Evolutionary conservation across 2,888 invertebrate genomes (phyloP), one percentile per base, ranked within the genome.

Genomic region (Syrista parreyssii): DNA sequence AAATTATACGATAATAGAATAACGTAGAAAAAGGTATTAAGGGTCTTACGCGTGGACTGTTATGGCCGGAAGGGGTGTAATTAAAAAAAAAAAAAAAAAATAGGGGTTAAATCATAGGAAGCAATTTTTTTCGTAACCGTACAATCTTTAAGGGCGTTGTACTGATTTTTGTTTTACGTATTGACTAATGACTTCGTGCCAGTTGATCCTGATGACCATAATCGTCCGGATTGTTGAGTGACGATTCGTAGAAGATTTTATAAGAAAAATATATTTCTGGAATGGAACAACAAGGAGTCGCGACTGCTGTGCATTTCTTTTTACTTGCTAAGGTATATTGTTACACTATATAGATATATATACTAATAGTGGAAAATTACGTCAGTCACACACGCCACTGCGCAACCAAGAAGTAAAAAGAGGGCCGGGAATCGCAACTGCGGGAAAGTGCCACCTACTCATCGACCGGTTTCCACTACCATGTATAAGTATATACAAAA

Each of bases 401-500:
- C 71, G 71, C 71, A 33, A 71, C 71, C 12, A 23, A 71, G 71
- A 31, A 31, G 32, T 71, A 71, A 71, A 71, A 33, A 71, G 2
- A 71, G 4, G 3, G 33, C 71, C 12, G 12, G 31, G 71, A 15
- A 31, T 71, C 32, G 33, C 71, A 33, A 31, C 31, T 71, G 71
- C 71, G 33, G 31, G 31, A 71, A 33, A 71, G 9, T 71, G 31
- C 71, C 71, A 71, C 31, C 32, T 31, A 31, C 31, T 71, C 2
- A 71, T 71, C 71, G 71, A 71, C 9, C 71, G 71, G 12, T 31
- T 71, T 71, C 23, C 55, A 23, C 55, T 23, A 55, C 9, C 2
- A 9, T 55, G 23, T 23, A 55, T 55, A 55, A 55, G 23, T 55
- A 9, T 23, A 23, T 79, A 76, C 69, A 76, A 73, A 82, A 81